A percentile compares a stretch with the other conserved stretches of the same genome.
These are phyloP conservation scores for Drosophila persimilis DNA, from an alignment of 1,140 invertebrate species.

Conservation along the genomic window DNA sequence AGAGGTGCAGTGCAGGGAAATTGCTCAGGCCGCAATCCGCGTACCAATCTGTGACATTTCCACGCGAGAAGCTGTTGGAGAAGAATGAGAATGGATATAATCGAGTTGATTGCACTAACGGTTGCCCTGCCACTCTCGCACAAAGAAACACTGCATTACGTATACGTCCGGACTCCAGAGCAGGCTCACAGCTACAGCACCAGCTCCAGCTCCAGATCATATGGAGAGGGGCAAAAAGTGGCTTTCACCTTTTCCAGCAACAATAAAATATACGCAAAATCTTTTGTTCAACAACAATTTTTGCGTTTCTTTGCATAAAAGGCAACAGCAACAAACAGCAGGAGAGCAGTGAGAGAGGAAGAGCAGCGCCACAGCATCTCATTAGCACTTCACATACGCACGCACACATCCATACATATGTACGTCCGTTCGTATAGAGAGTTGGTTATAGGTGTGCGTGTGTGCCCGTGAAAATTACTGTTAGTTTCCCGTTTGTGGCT, in stretches of 20 bases:
- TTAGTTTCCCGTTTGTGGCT: conserved; percentile 49
- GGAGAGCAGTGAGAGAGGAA: conserved; percentile 29
- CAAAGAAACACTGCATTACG: conserved; percentile 63
- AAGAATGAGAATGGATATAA: conserved; percentile 51
- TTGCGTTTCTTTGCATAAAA: conserved; percentile 75
- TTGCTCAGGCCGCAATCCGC: conserved; percentile 14
- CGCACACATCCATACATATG: conserved; percentile 18
- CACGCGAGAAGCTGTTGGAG: conserved; percentile 50
- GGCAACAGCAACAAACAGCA: conserved; percentile 74
- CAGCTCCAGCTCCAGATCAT: conserved; percentile 19
- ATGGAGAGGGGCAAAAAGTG: conserved; percentile 34
- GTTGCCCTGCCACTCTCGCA: conserved; percentile 22
- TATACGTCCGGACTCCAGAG: conserved; percentile 21
- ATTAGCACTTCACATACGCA: conserved; percentile 67
- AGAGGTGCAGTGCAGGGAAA: conserved; percentile 23
- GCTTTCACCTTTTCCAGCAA: conserved; percentile 73
- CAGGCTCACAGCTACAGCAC: neutral
- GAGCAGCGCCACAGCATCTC: conserved; percentile 67
- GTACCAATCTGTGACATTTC: conserved; percentile 61
- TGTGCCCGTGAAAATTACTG: conserved; percentile 77
- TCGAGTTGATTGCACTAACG: conserved; percentile 62
- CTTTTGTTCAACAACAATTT: conserved; percentile 52
- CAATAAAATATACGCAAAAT: conserved; percentile 59
- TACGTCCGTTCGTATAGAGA: conserved; percentile 25
- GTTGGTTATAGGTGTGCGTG: neutral